phyloP scores from a whole-genome alignment of 2,113 vertebrate species.

The Pardalotus punctatus region DNA sequence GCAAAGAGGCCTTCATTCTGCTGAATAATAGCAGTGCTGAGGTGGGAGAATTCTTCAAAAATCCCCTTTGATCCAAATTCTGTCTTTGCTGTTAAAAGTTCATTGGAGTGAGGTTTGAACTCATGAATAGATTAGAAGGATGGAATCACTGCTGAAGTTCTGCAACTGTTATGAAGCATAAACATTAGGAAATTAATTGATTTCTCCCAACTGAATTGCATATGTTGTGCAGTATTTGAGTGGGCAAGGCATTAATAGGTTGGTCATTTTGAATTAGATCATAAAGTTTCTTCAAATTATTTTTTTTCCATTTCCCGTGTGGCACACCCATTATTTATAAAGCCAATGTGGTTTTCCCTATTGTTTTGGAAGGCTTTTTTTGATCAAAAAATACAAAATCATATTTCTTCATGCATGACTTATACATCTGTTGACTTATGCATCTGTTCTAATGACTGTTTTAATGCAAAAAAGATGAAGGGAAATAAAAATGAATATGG shows the following conservation, averaged over 20 bases:
- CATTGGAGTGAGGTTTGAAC: neutral
- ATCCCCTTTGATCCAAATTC: neutral
- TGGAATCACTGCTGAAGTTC: neutral
- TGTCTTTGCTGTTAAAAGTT: neutral
- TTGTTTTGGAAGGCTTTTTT: conserved; percentile 11
- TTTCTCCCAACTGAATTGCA: neutral
- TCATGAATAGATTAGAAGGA: conserved; percentile 6
- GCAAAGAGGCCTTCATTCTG: neutral
- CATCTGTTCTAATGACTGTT: neutral
- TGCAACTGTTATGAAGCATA: conserved; percentile 10
- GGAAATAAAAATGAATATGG: conserved; percentile 23
- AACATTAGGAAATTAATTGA: conserved; percentile 19
- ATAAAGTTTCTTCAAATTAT: neutral
- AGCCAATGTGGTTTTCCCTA: neutral
- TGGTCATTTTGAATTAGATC: neutral
- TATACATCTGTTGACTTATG: conserved; percentile 17
- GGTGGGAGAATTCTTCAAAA: neutral
- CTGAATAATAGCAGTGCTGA: neutral
- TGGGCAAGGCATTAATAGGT: neutral
- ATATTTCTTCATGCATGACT: conserved; percentile 27
- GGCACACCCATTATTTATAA: neutral
- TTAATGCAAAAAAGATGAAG: conserved; percentile 33
- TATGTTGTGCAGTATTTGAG: neutral
- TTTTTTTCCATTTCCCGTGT: neutral
- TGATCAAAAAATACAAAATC: conserved; percentile 33